Conservation (phyloP, 2,888 invertebrate species). For the Aplocera efformata region DNA sequence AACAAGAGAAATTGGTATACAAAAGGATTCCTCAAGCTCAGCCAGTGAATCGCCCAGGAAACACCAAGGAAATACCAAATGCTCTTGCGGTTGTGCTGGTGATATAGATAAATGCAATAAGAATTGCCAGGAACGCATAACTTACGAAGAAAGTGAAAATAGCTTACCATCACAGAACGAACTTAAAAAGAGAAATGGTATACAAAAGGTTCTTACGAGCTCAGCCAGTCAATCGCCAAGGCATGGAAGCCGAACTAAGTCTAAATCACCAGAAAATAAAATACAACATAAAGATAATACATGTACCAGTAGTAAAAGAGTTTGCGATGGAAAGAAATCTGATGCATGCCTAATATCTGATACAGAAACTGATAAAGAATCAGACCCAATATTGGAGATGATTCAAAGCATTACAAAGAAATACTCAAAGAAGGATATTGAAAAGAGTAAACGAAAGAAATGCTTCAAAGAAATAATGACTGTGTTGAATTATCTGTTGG, state of each 20-base stretch:
- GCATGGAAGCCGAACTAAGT: not conserved
- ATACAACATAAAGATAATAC: constrained; percentile 2
- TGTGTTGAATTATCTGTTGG: constrained; percentile 63
- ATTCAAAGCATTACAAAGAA: constrained; percentile 67
- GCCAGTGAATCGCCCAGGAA: too few species aligned
- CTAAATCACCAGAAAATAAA: not conserved
- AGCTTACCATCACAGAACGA: not conserved
- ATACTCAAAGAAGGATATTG: constrained; percentile 61
- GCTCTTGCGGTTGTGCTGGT: constrained; percentile 15
- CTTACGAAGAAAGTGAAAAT: not conserved
- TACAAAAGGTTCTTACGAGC: not conserved
- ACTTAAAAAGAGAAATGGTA: not conserved
- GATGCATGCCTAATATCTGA: constrained; percentile 11
- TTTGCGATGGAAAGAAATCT: constrained; percentile 4
- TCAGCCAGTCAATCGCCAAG: constrained; percentile 2
- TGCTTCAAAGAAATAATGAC: constrained; percentile 67
- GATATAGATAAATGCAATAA: constrained; percentile 6
- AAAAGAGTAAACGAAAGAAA: constrained; percentile 58
- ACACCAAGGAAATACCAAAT: too few species aligned
- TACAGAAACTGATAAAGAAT: constrained; percentile 19
- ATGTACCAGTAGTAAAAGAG: constrained; percentile 9
- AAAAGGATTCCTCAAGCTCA: too few species aligned
- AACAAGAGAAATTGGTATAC: not conserved
- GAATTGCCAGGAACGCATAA: constrained; percentile 4
- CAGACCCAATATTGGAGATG: constrained; percentile 54